These are phyloP conservation scores for Myocastor coypus DNA, from an alignment of 2,113 vertebrate genomes.

Conservation along the genomic window DNA sequence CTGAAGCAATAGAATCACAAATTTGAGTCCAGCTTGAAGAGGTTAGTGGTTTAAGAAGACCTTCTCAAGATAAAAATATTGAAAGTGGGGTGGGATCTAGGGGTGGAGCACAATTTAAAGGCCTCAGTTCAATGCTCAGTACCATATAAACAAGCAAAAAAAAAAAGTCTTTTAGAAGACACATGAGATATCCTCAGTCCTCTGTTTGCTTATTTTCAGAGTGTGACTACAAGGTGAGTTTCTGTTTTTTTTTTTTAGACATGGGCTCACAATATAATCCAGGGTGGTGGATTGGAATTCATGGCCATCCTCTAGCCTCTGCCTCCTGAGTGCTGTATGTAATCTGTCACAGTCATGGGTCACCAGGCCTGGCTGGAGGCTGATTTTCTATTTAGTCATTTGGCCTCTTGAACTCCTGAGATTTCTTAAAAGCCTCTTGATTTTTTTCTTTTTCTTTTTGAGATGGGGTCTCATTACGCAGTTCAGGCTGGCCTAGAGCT, in stretches of 20 bases:
- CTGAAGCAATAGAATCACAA: not conserved
- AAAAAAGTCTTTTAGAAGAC: not conserved
- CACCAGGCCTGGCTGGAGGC: not conserved
- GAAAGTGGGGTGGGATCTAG: not conserved
- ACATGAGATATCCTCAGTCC: not conserved
- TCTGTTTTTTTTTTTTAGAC: not conserved
- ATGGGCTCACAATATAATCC: not conserved
- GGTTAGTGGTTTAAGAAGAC: not conserved
- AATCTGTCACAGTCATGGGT: not conserved
- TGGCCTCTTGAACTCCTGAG: not conserved
- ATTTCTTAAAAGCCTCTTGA: not conserved
- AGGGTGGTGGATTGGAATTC: not conserved
- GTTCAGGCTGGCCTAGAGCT: no score
- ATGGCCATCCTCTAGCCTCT: not conserved
- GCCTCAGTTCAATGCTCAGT: not conserved
- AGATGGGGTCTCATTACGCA: no score
- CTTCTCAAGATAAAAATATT: not conserved
- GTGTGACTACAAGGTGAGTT: not conserved
- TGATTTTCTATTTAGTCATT: constrained; percentile 25
- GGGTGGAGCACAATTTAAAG: not conserved
- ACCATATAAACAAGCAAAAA: not conserved
- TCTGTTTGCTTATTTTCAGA: not conserved
- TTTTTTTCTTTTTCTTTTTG: not conserved
- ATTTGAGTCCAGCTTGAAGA: not conserved
- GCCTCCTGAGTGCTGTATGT: not conserved